Evolutionary conservation across 1,140 invertebrate genomes (phyloP), one percentile per base, ranked within the genome.

Genomic region (Phymastichus coffea): DNA sequence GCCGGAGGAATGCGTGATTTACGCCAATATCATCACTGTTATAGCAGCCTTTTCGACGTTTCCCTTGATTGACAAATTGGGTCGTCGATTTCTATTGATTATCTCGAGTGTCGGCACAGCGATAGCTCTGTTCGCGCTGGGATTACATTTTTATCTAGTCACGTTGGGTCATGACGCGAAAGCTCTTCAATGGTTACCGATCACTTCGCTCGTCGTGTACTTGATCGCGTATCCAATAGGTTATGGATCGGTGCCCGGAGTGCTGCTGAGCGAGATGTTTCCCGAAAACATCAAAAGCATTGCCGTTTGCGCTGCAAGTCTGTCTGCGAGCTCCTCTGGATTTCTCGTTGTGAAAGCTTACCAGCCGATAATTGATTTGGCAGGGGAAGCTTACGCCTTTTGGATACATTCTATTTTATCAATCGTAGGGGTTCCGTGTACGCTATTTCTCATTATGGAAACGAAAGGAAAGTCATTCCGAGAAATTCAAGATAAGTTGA

Each of bases 181-280:
- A 38, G 19, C 10, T 4, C 8, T 41, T 1, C 38, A 41, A 17
- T 49, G 25, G 82, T 83, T 3, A 82, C 10, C 66, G 9, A 62
- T 72, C 12, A 3, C 54, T 1, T 38, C 61, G 0, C 28, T 71
- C 7, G n/a, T 66, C 7, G 10, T 61, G 4, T 66, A 64, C 15
- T 48, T 15, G 14, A 17, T 51, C 14, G 30, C 57, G 14, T 55
- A 33, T 10, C 14, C 26, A 8, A 82, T 87, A 61, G 87, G 88
- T 6, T 78, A 88, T 65, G 85, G 86, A 37, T 86, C 86, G 2
- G 84, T 90, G 38, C 87, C 88, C 2, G 83, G 87, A 70, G 81
- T 88, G 19, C 81, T 89, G 57, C 83, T 88, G 57, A 85, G 87
- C n/a, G 88, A 90, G 78, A 79, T 89, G 63, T 89, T 90, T 68